Conservation (phyloP, 2,113 vertebrate species). For the Oncorhynchus mykiss region DNA sequence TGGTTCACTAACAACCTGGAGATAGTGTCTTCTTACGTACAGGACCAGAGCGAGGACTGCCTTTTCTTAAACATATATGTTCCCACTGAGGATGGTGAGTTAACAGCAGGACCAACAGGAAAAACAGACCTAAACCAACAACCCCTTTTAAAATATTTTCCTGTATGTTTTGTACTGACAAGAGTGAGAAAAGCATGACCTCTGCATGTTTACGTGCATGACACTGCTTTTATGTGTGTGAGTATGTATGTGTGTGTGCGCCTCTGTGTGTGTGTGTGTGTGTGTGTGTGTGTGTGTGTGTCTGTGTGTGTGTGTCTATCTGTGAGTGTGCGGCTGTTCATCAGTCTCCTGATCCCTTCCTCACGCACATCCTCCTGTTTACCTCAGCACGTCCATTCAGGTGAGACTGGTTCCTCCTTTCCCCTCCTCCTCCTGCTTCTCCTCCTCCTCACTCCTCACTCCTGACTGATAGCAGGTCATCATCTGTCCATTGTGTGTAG, state of each 20-base stretch:
- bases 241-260: slow-evolving; percentile 12
- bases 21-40: slow-evolving; percentile 92
- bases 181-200: slow-evolving; percentile 79
- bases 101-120: slow-evolving; percentile 66
- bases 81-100: slow-evolving; percentile 99
- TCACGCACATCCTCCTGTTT: slow-evolving; percentile 63
- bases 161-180: slow-evolving; percentile 60
- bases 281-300: slow-evolving; percentile 37
- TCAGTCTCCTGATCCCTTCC: slow-evolving; percentile 56
- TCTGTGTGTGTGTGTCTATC: slow-evolving; percentile 14
- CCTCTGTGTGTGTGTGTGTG: slow-evolving; percentile 32
- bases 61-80: slow-evolving; percentile 98
- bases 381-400: slow-evolving; percentile 80
- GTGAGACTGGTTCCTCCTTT: slow-evolving; percentile 45
- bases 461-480: slow-evolving; percentile 70
- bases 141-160: slow-evolving; percentile 11
- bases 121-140: not conserved
- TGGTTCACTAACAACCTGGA: slow-evolving; percentile 99
- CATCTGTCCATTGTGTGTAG: slow-evolving; percentile 87
- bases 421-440: slow-evolving; percentile 47
- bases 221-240: slow-evolving; percentile 63
- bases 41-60: slow-evolving; percentile 99
- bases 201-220: slow-evolving; percentile 90
- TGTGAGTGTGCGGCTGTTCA: slow-evolving; percentile 63
- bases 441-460: slow-evolving; percentile 69